A percentile compares a stretch with the other conserved stretches of the same genome.
Conservation (phyloP, 2,113 vertebrate species). For the Heteronetta atricapilla region DNA sequence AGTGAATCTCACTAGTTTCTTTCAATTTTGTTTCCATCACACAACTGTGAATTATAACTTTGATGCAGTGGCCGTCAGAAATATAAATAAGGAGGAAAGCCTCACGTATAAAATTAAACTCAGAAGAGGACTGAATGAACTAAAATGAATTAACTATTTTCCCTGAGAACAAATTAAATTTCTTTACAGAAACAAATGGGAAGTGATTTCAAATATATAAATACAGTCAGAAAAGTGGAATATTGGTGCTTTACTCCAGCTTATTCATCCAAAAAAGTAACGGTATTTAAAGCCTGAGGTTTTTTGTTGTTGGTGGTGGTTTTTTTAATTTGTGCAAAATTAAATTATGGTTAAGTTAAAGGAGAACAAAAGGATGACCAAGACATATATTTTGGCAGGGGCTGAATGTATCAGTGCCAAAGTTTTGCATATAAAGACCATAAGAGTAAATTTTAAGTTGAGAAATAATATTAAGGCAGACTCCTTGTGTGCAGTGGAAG, state of each 20-base stretch:
- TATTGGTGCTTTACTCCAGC: neutral
- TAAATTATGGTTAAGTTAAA: neutral
- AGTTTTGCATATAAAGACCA: neutral
- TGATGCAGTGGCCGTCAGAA: neutral
- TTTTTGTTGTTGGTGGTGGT: accelerated
- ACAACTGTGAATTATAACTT: neutral
- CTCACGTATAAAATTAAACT: neutral
- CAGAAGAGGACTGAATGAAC: neutral
- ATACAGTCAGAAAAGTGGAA: neutral
- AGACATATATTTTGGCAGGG: neutral
- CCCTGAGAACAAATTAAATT: neutral
- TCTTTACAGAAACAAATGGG: neutral
- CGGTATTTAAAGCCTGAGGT: neutral
- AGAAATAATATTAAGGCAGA: accelerated
- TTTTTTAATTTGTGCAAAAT: neutral
- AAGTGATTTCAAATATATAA: neutral
- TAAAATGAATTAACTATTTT: neutral
- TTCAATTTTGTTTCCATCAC: neutral
- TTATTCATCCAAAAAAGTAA: neutral
- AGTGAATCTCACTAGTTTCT: neutral
- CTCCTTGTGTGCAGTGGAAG: accelerated
- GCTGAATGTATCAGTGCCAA: neutral
- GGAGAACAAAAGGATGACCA: neutral
- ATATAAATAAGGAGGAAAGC: neutral
- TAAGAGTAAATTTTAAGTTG: neutral